Conservation (phyloP, 64 coral and sea anemone genomes). For the Montipora cactus region DNA sequence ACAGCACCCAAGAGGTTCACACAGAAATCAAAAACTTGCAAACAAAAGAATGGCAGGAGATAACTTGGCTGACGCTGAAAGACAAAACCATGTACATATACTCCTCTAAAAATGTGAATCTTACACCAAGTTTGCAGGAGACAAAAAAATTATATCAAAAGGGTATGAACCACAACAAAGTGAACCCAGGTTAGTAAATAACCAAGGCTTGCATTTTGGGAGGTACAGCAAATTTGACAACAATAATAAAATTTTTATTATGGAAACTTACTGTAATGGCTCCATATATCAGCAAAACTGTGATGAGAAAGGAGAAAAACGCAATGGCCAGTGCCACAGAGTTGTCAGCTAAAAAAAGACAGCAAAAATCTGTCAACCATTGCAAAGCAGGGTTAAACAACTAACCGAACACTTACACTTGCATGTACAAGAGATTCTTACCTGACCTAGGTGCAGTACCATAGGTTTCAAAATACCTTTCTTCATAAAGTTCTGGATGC, state of each 20-base stretch:
- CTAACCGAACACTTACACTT: background rate
- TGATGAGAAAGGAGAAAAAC: slow-evolving; percentile 93
- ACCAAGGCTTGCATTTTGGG: background rate
- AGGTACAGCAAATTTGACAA: too few species aligned
- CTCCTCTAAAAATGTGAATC: too few species aligned
- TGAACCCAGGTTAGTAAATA: background rate
- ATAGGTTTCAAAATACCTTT: slow-evolving; percentile 89
- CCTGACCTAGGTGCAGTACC: slow-evolving; percentile 85
- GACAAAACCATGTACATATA: background rate
- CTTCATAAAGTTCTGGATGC: slow-evolving; percentile 88
- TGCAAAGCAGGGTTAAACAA: background rate
- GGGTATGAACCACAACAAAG: background rate
- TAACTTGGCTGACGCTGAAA: slow-evolving; percentile 94
- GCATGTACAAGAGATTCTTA: background rate
- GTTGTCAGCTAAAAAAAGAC: slow-evolving; percentile 86
- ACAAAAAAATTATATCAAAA: background rate
- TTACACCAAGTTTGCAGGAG: too few species aligned
- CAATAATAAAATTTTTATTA: background rate
- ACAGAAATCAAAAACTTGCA: slow-evolving; percentile 99
- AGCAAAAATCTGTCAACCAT: background rate
- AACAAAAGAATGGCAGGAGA: slow-evolving; percentile 95
- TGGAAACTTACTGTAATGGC: slow-evolving; percentile 86
- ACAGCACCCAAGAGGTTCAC: slow-evolving; percentile 89
- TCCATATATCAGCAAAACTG: slow-evolving; percentile 93
- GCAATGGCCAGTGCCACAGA: slow-evolving; percentile 96